Evolutionary conservation across 2,888 invertebrate genomes (phyloP).

Genomic region (Sarcophaga variegata): DNA sequence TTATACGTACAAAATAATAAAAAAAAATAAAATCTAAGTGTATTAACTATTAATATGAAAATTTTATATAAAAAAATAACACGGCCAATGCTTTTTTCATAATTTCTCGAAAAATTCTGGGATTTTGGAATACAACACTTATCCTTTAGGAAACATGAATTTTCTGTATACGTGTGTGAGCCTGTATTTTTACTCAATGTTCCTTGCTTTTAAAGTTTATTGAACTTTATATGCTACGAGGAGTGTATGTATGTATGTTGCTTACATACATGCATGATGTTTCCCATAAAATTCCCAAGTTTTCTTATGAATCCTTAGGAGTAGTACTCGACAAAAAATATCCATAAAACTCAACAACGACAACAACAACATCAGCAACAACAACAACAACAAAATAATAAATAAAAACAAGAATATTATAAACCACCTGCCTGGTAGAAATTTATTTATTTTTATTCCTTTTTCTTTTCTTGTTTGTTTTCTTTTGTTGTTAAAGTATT

Average conservation of each 20-base stretch:
- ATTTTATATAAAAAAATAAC: no score
- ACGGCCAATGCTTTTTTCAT: no score
- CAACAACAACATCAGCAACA: constrained; percentile 13
- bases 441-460: constrained; percentile 28
- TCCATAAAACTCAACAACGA: constrained; percentile 1
- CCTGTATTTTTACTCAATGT: constrained; percentile 3
- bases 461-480: constrained; percentile 2
- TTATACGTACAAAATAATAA: no score
- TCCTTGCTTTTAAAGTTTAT: constrained; percentile 39
- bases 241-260: neutral
- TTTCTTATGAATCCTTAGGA: constrained; percentile 66
- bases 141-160: no score
- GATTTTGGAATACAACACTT: no score
- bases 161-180: neutral
- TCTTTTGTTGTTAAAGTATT: neutral
- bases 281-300: constrained; percentile 57
- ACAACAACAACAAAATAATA: neutral
- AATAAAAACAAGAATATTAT: constrained; percentile 30
- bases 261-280: neutral
- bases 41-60: no score
- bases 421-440: constrained; percentile 61
- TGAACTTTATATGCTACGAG: constrained; percentile 58
- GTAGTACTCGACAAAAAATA: constrained; percentile 48
- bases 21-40: no score
- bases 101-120: no score